Percentiles rank a stretch among this genome's conserved stretches.
phyloP scores from a whole-genome alignment of 2,888 invertebrate species.

The Biston betularia region DNA sequence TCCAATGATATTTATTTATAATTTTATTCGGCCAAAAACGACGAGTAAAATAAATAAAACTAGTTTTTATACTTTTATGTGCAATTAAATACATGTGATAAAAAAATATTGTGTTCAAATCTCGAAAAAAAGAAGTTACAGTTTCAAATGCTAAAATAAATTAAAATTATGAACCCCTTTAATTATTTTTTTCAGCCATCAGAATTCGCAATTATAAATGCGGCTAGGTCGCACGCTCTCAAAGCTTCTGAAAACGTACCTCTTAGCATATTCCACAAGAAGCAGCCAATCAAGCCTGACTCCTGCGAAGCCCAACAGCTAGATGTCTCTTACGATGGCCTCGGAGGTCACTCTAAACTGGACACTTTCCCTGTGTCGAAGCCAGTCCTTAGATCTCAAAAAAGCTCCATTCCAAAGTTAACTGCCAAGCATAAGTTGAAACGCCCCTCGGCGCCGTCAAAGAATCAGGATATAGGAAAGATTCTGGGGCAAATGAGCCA shows the following conservation, averaged over 20 bases:
- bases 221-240: constrained; percentile 50
- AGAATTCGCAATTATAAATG: constrained; percentile 62
- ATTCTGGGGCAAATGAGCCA: constrained; percentile 55
- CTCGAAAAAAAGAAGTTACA: no score
- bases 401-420: constrained; percentile 61
- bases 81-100: no score
- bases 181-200: constrained; percentile 62
- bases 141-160: no score
- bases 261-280: constrained; percentile 67
- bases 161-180: no score
- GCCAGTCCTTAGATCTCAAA: constrained; percentile 43
- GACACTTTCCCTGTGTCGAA: constrained; percentile 77
- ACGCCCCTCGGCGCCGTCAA: constrained; percentile 54
- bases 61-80: no score
- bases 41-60: no score
- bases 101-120: no score
- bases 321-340: constrained; percentile 79
- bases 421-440: constrained; percentile 67
- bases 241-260: constrained; percentile 46
- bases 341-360: constrained; percentile 85
- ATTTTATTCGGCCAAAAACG: no score
- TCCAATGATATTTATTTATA: no score
- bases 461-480: constrained; percentile 62
- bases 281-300: constrained; percentile 56
- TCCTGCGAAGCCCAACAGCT: constrained; percentile 45